A percentile compares a stretch with the other conserved stretches of the same genome.
Evolutionary conservation across 2,797 vertebrate genomes (phyloP).

Genomic region (Typhlichthys eigenmanni): DNA sequence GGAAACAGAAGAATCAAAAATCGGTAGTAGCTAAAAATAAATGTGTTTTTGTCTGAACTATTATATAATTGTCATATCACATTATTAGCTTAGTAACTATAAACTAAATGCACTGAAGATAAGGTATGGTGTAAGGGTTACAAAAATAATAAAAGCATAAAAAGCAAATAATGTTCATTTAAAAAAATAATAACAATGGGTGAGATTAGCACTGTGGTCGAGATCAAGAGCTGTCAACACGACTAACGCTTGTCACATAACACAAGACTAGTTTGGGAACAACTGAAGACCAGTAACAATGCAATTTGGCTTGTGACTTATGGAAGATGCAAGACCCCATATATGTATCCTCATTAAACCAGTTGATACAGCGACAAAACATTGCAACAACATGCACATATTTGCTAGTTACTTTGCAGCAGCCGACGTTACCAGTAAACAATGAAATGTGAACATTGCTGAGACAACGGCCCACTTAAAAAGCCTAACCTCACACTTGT

Average conservation of each 20-base stretch:
- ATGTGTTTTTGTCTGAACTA: background rate
- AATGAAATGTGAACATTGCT: background rate
- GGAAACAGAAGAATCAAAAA: background rate
- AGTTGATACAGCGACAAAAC: conserved; percentile 22
- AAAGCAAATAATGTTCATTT: background rate
- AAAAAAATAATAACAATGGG: conserved; percentile 20
- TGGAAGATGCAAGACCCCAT: background rate
- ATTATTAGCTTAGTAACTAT: background rate
- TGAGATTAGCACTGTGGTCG: conserved; percentile 30
- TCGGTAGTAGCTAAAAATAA: background rate
- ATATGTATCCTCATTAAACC: background rate
- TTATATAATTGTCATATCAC: background rate
- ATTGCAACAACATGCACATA: conserved; percentile 48
- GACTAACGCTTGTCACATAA: background rate
- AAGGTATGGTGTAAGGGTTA: too few species aligned
- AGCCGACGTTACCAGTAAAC: background rate
- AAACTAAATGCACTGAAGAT: too few species aligned
- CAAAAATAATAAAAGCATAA: background rate
- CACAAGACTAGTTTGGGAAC: background rate
- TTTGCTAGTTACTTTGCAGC: conserved; percentile 6
- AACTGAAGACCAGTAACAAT: background rate
- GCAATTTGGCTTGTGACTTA: background rate
- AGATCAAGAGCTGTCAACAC: conserved; percentile 22
- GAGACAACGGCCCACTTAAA: conserved; percentile 4
- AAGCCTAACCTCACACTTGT: background rate